Base-by-base conservation (phyloP, 2,797 vertebrate species). In the Channallabes apus region DNA sequence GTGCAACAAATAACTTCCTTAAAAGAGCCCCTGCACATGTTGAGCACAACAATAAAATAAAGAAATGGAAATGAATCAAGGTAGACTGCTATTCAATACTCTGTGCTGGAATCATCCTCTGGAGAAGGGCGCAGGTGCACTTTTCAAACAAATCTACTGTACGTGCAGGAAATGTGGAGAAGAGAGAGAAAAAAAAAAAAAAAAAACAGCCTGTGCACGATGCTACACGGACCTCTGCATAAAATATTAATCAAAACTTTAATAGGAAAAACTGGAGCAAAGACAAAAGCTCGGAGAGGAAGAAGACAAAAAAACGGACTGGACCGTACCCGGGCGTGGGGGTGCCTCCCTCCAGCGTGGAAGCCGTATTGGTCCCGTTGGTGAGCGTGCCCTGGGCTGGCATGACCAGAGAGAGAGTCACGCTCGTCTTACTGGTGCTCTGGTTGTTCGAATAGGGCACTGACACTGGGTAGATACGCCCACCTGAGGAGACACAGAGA, bases 401-500 rank as follows among this genome's bases (percentile, higher is more conserved):
- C 98, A 99, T 99, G 84, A 99, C 98, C 88, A 99, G 94, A 3
- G 98, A 99, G 22, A 99, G 95, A 0, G 97, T 99, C 88, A 99
- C 98, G 0, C 98, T 99, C 38, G 98, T 99, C 93, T 99, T 99
- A 93, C 98, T 99, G 91, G 98, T 99, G 94, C 96, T 98, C 94
- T 97, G 96, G 87, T 95, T 94, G 88, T 96, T 98, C 32, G 97
- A 98, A 93, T 99, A 99, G 0, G 98, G 98, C 89, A 99, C 97
- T 0, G 98, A 99, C 9, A 99, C 98, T 0, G 98, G 98, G 90
- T 98, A 99, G 90, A 99, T 95, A 0, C 98, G 97, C 0, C 97
- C 97, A 68, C 98, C 98, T 97, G 91, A n/a, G 6, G 9, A 14
- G 62, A 69, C 69, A 58, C 18, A 38, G n/a, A 38, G 46, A 24